These are phyloP conservation scores for Seriola aureovittata DNA, from an alignment of 2,113 vertebrate species.

Conservation along the genomic window DNA sequence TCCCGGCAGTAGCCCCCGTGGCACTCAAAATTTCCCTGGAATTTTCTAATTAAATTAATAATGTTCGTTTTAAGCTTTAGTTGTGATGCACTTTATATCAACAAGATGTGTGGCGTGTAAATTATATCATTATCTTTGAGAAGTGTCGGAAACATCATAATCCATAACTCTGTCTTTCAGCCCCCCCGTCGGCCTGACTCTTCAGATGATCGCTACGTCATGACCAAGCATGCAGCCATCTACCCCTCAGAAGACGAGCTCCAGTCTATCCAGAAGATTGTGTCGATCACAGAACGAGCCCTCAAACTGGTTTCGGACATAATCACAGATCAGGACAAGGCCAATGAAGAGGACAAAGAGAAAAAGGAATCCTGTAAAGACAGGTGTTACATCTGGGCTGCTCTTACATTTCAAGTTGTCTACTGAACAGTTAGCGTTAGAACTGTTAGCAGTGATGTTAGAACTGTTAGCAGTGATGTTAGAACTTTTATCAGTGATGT, in stretches of 20 bases:
- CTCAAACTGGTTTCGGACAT: constrained; percentile 98
- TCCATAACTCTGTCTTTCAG: constrained; percentile 74
- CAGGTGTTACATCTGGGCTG: constrained; percentile 77
- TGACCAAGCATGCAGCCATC: constrained; percentile 97
- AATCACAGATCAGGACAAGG: constrained; percentile 93
- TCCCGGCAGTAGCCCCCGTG: no score
- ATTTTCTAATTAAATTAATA: no score
- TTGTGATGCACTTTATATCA: not conserved
- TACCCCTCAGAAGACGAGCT: constrained; percentile 98
- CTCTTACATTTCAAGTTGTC: not conserved
- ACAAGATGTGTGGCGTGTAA: not conserved
- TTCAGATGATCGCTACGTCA: constrained; percentile 97
- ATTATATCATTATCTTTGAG: not conserved
- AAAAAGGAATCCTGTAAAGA: constrained; percentile 93
- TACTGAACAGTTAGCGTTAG: not conserved
- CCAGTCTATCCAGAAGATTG: constrained; percentile 98
- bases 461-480: not conserved
- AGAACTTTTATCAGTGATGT: not conserved
- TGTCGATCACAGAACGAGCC: constrained; percentile 97
- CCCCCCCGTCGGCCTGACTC: constrained; percentile 96
- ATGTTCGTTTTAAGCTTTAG: not conserved
- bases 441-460: not conserved
- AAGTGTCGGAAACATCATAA: not conserved
- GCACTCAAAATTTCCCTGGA: no score
- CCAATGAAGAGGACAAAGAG: constrained; percentile 93